Evolutionary conservation across 2,797 vertebrate genomes (phyloP), one percentile per base, ranked within the genome.

Genomic region (Phalanger gymnotis): DNA sequence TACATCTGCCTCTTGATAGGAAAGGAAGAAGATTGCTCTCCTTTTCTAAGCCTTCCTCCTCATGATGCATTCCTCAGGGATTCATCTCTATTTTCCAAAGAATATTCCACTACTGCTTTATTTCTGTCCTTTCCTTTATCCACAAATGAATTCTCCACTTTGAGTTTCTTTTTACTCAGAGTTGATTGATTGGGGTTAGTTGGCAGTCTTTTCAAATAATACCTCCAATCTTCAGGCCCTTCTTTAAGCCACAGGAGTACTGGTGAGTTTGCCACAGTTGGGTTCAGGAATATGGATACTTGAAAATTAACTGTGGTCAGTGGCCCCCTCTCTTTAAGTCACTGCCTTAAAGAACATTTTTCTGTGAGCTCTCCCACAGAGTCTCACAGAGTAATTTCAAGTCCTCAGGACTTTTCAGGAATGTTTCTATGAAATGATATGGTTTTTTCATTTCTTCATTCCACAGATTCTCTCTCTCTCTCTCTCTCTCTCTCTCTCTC

Each of bases 111-210:
- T 96, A 99, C 99, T 0, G 99, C 99, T 5, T 98, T 99, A 97
- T 99, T 99, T 14, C 98, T 98, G 96, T 99, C 99, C 97, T 99
- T 99, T 93, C 98, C 96, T 96, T 99, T 98, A 51, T 99, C 99
- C 0, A 97, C 95, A 7, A 98, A 94, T 16, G 90, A 90, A 4
- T 97, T 96, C 96, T 98, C 98, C 93, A 99, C 99, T 95, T 99
- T 99, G 94, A 99, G 99, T 92, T 99, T 99, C 98, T 99, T 99
- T 96, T 99, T 99, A 99, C 99, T 99, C 47, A 99, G 98, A 53
- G 99, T 99, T 98, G 99, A 99, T 98, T 99, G 99, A 98, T 99
- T 99, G 58, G 99, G 99, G 98, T 99, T 99, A 5, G 99, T 99
- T 0, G 99, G 99, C 0, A 99, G 99, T 96, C 99, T 99, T 0